phyloP scores from a whole-genome alignment of 2,797 vertebrate species.

The Chaunax sp. region DNA sequence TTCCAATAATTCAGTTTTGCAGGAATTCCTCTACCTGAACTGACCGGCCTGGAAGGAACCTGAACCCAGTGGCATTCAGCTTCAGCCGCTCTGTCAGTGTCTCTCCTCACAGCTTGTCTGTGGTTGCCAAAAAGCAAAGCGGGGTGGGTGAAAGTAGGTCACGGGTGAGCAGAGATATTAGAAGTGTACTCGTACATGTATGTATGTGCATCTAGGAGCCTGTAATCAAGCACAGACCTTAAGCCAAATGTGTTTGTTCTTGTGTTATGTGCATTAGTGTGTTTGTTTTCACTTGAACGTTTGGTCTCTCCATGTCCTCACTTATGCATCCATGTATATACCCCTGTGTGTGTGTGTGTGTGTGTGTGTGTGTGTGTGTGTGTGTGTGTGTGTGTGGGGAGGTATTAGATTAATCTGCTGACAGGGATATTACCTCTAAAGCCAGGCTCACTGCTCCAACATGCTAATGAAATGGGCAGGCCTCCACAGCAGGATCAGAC shows the following conservation, averaged over 20 bases:
- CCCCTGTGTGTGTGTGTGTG: slow-evolving; percentile 8
- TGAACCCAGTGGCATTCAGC: not conserved
- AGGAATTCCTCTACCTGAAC: slow-evolving; percentile 12
- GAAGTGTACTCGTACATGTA: slow-evolving; percentile 23
- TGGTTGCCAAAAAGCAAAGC: slow-evolving; percentile 70
- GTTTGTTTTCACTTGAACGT: slow-evolving; percentile 24
- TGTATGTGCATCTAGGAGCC: too few species aligned
- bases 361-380: slow-evolving; percentile 25
- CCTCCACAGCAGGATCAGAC: slow-evolving; percentile 81
- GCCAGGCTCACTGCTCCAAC: slow-evolving; percentile 81
- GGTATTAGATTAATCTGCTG: slow-evolving; percentile 86
- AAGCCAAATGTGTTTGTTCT: not conserved
- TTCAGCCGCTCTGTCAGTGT: slow-evolving; percentile 22
- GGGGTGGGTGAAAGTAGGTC: slow-evolving; percentile 71
- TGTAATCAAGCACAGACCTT: too few species aligned
- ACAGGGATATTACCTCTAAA: slow-evolving; percentile 84
- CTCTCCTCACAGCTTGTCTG: slow-evolving; percentile 50
- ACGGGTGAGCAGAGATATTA: slow-evolving; percentile 63
- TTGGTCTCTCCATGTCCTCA: slow-evolving; percentile 22
- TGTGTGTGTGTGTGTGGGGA: slow-evolving; percentile 36
- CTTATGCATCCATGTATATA: slow-evolving; percentile 4
- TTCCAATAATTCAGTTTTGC: not conserved
- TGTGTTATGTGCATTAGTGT: not conserved
- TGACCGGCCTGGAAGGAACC: slow-evolving; percentile 9
- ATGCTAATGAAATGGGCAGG: slow-evolving; percentile 85